phyloP scores from a whole-genome alignment of 1,140 invertebrate genomes.

The Notospermus geniculatus region DNA sequence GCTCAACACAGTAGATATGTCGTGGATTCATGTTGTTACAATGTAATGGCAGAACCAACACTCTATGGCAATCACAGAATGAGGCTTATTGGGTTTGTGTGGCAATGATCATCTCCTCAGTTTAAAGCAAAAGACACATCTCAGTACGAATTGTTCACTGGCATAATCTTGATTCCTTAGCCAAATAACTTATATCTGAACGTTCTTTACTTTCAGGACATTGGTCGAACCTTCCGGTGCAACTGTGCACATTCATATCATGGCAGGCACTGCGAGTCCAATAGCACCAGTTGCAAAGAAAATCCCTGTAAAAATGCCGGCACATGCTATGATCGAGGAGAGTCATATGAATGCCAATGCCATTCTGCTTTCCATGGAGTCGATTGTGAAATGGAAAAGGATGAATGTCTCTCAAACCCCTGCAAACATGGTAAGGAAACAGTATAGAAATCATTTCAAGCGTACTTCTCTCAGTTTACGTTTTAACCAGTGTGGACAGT shows the following conservation, averaged over 20 bases:
- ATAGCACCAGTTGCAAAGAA: conserved; percentile 74
- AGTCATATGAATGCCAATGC: conserved; percentile 66
- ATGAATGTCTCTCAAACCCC: conserved; percentile 90
- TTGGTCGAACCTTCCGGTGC: conserved; percentile 60
- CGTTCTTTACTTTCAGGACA: conserved; percentile 69
- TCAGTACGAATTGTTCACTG: background rate
- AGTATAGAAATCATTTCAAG: no score
- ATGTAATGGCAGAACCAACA: no score
- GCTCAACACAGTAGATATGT: no score
- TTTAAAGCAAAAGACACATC: no score
- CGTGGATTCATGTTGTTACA: no score
- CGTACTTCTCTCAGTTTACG: no score
- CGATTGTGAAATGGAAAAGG: conserved; percentile 25
- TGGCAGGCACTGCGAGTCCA: conserved; percentile 53
- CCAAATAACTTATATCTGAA: background rate
- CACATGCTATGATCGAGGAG: conserved; percentile 11
- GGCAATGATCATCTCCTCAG: no score
- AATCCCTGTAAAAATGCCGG: conserved; percentile 36
- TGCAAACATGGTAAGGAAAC: conserved; percentile 81
- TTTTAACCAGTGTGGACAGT: no score
- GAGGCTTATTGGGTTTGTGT: no score
- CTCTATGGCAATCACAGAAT: no score
- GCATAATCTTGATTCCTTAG: background rate
- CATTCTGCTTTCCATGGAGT: conserved; percentile 59
- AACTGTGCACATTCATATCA: conserved; percentile 41